A percentile compares a stretch with the other conserved stretches of the same genome.
Evolutionary conservation across 2,113 vertebrate genomes (phyloP).

Genomic region (Apteryx mantelli): DNA sequence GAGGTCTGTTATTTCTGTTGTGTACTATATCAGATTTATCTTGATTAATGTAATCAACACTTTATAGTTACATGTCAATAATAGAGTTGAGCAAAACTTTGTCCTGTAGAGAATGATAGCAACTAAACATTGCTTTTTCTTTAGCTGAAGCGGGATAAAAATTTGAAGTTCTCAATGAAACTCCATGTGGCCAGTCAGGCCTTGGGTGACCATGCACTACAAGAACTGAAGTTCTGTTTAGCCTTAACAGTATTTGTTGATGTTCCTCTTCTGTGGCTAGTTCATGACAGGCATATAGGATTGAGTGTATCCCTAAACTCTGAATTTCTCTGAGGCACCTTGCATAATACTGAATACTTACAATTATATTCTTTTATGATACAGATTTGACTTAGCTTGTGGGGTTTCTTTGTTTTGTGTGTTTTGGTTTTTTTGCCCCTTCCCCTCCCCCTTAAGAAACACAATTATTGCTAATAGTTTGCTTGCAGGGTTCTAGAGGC

Average conservation of each 20-base stretch:
- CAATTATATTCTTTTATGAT: neutral
- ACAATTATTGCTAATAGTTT: neutral
- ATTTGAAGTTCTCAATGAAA: neutral
- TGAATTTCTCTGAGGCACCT: neutral
- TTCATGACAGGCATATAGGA: neutral
- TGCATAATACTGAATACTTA: neutral
- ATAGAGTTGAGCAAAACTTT: neutral
- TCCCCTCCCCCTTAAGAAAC: neutral
- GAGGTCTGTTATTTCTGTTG: constrained; percentile 78
- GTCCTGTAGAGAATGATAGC: neutral
- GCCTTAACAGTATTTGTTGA: neutral
- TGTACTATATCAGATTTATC: neutral
- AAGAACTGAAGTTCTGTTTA: neutral
- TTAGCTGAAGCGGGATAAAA: neutral
- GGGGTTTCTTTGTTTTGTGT: neutral
- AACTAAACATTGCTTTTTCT: neutral
- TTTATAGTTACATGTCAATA: neutral
- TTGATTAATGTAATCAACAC: neutral
- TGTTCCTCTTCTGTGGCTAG: neutral
- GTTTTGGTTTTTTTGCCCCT: neutral
- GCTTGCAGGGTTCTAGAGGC: neutral
- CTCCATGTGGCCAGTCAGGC: neutral
- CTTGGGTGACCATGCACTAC: neutral
- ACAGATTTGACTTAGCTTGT: neutral
- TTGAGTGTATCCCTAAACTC: neutral